Conservation (phyloP, 1,140 invertebrate species). For the Zaprionus africanus region DNA sequence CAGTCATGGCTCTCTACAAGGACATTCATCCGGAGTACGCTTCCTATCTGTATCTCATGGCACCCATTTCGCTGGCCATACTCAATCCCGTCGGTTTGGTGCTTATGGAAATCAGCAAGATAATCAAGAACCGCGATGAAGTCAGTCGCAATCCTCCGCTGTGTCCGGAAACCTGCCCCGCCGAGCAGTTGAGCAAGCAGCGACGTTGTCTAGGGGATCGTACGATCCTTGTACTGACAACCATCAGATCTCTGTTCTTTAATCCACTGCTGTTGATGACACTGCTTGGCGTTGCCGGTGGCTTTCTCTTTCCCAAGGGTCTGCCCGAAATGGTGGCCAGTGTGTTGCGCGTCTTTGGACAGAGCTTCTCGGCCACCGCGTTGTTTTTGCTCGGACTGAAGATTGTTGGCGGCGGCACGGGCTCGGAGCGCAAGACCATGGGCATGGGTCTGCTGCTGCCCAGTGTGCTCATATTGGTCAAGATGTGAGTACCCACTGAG, state of each 20-base stretch:
- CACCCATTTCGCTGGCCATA: conserved; percentile 96
- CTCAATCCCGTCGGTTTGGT: conserved; percentile 97
- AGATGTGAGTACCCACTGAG: conserved; percentile 87
- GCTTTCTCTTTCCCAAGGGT: conserved; percentile 91
- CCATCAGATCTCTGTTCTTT: conserved; percentile 89
- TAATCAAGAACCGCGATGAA: conserved; percentile 80
- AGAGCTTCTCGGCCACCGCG: conserved; percentile 95
- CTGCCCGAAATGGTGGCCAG: conserved; percentile 90
- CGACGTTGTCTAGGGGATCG: conserved; percentile 71
- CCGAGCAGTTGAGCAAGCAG: conserved; percentile 70
- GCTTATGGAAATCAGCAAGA: conserved; percentile 93
- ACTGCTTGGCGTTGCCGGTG: conserved; percentile 93
- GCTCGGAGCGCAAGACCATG: conserved; percentile 84
- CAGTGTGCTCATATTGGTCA: conserved; percentile 94
- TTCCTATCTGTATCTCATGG: conserved; percentile 96
- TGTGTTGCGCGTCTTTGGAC: conserved; percentile 92
- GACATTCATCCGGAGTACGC: conserved; percentile 95
- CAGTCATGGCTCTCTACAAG: conserved; percentile 90
- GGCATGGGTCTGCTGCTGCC: conserved; percentile 87
- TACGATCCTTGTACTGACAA: conserved; percentile 84
- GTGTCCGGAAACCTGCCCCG: conserved; percentile 77
- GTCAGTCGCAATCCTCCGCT: conserved; percentile 63
- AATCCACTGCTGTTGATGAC: conserved; percentile 98
- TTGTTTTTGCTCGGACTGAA: conserved; percentile 95
- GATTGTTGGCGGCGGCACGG: conserved; percentile 96